A percentile compares a stretch with the other conserved stretches of the same genome.
Conservation (phyloP, 2,888 invertebrate species). For the Aproaerema taeniolella region DNA sequence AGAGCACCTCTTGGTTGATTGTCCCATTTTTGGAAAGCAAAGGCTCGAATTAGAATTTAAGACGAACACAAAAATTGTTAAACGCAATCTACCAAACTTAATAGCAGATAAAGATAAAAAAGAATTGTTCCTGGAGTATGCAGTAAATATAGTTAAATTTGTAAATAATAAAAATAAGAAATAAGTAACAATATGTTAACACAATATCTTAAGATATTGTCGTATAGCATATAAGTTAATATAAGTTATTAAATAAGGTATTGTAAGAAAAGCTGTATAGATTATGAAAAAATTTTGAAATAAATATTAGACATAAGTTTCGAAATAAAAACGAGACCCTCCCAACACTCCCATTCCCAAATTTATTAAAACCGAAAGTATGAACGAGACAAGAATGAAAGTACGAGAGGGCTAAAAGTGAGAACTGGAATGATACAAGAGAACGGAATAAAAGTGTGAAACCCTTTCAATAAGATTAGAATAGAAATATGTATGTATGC, state of each 20-base stretch:
- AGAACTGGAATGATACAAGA: neutral
- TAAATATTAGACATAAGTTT: no score
- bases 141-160: neutral
- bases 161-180: neutral
- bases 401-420: neutral
- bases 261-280: neutral
- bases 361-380: neutral
- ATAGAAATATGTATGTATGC: neutral
- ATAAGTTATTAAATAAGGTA: neutral
- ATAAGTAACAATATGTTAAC: neutral
- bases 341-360: neutral
- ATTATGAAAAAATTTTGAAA: neutral
- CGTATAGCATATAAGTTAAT: neutral
- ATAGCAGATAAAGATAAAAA: neutral
- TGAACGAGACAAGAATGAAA: neutral
- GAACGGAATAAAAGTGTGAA: no score
- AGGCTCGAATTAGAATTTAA: neutral
- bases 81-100: neutral
- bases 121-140: neutral
- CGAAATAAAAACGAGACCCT: no score
- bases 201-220: neutral
- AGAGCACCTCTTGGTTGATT: neutral
- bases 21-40: neutral
- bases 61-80: neutral
- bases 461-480: no score